These are phyloP conservation scores for Sphaerophoria rueppellii DNA, from an alignment of 2,888 invertebrate species.

Conservation along the genomic window DNA sequence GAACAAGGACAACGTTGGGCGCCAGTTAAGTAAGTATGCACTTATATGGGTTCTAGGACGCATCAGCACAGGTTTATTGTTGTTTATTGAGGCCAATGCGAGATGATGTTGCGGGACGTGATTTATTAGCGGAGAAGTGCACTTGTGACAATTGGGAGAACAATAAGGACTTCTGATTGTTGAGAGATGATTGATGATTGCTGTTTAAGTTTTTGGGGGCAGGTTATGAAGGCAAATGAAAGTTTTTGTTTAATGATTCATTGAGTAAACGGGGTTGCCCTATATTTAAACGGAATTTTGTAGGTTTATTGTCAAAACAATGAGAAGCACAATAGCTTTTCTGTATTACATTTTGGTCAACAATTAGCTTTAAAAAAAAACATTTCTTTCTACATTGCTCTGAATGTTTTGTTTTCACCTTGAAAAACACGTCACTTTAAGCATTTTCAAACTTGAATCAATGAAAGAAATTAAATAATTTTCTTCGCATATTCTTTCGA, in stretches of 20 bases:
- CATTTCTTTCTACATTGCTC: too few species aligned
- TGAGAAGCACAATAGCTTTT: neutral
- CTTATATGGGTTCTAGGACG: constrained; percentile 16
- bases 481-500: too few species aligned
- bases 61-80: constrained; percentile 43
- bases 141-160: too few species aligned
- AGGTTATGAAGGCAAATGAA: constrained; percentile 36
- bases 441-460: too few species aligned
- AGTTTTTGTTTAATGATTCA: constrained; percentile 11
- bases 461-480: too few species aligned
- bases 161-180: too few species aligned
- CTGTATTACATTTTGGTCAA: neutral
- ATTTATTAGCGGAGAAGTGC: constrained; percentile 7
- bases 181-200: too few species aligned
- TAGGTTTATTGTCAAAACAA: neutral
- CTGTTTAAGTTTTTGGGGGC: neutral
- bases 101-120: constrained; percentile 65
- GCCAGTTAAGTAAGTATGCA: constrained; percentile 48
- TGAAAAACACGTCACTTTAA: too few species aligned
- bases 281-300: constrained; percentile 23
- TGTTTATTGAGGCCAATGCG: constrained; percentile 63
- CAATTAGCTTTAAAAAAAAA: too few species aligned
- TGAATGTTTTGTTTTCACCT: too few species aligned
- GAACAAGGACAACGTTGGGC: constrained; percentile 63
- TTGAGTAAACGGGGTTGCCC: neutral